Conservation (phyloP, 2,113 vertebrate genomes). For the Chitala chitala region DNA sequence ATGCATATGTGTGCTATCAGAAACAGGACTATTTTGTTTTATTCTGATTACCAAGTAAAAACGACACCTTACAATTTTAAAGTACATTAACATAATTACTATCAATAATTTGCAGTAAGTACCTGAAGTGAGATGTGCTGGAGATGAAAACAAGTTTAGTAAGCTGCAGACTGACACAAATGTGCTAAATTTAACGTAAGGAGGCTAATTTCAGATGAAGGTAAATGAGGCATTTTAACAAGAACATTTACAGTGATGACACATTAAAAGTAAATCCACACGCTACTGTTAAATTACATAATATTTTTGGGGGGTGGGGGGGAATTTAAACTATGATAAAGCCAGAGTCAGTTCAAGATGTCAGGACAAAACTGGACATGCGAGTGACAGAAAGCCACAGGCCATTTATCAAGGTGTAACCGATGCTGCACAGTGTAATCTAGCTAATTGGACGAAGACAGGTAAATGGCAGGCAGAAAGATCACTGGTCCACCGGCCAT, state of each 20-base stretch:
- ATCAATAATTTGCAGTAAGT: conserved; percentile 11
- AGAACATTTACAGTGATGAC: background rate
- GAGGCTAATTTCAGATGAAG: too few relatives aligned
- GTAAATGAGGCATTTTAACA: too few relatives aligned
- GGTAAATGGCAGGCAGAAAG: conserved; percentile 38
- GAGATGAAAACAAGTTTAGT: background rate
- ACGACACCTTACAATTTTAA: background rate
- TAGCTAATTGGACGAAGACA: conserved; percentile 43
- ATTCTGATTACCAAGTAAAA: too few relatives aligned
- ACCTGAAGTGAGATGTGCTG: background rate
- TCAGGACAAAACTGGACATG: background rate
- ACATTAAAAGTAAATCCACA: background rate
- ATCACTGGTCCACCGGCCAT: conserved; percentile 46
- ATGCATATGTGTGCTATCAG: background rate
- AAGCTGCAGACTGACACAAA: background rate
- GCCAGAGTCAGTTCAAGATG: background rate
- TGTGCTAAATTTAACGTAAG: background rate
- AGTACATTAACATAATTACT: conserved; percentile 20
- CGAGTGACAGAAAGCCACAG: background rate
- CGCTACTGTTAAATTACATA: too few relatives aligned
- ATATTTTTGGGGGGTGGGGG: too few relatives aligned
- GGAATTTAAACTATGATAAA: background rate
- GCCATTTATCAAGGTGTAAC: background rate
- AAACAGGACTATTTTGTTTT: too few relatives aligned
- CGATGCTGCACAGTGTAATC: conserved; percentile 25